Percentiles rank a stretch among this genome's conserved stretches.
Evolutionary conservation across 92 coral and sea anemone genomes (phyloP).

Genomic region (Palythoa grandis): DNA sequence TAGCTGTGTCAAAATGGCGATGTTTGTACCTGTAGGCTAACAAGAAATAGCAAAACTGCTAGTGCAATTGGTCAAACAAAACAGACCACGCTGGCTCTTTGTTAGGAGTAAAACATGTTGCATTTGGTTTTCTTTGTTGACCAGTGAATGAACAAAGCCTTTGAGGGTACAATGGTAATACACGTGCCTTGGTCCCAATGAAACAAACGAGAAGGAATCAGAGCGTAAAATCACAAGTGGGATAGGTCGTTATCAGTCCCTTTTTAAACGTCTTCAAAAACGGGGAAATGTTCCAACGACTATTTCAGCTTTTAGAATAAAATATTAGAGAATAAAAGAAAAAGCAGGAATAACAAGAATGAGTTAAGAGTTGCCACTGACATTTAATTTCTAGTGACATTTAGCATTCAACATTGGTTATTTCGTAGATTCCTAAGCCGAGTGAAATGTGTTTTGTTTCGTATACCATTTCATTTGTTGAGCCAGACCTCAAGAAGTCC

Average conservation of each 20-base stretch:
- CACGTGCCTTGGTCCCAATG: conserved; percentile 27
- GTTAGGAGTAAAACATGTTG: conserved; percentile 33
- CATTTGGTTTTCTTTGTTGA: conserved; percentile 17
- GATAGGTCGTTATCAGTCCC: neutral
- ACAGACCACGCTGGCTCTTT: conserved; percentile 29
- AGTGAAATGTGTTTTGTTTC: neutral
- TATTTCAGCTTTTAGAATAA: neutral
- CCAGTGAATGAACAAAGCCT: conserved; percentile 18
- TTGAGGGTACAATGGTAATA: conserved; percentile 5
- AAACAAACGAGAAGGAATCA: conserved; percentile 14
- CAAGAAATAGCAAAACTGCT: neutral
- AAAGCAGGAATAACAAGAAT: neutral
- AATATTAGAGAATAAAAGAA: neutral
- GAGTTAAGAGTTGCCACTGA: neutral
- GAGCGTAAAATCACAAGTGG: conserved; percentile 19
- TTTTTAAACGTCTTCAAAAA: neutral
- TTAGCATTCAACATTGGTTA: no score
- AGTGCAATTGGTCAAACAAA: neutral
- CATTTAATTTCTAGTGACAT: neutral
- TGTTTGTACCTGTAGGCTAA: neutral
- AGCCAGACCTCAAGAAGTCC: neutral
- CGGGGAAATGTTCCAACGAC: neutral
- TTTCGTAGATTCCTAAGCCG: neutral
- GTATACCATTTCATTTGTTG: neutral
- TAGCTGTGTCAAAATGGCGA: neutral